A percentile compares a stretch with the other conserved stretches of the same genome.
Evolutionary conservation across 1,140 invertebrate genomes (phyloP).

Genomic region (Cydia pomonella): DNA sequence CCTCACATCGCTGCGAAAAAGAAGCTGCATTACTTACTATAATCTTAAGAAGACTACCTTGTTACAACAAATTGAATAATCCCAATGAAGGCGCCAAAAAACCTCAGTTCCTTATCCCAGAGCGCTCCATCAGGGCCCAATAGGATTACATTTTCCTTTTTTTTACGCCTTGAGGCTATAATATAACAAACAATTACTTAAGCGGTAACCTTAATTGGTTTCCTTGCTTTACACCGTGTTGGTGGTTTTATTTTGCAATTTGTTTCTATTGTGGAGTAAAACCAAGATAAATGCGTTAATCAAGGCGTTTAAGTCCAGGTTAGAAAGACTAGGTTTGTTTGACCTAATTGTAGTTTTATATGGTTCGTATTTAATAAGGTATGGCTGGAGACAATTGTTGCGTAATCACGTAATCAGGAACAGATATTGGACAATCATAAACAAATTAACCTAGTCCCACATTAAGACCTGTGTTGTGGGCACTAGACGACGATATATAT

Average conservation of each 20-base stretch:
- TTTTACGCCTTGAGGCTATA: not conserved
- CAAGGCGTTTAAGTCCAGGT: not conserved
- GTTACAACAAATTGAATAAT: not conserved
- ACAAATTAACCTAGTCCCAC: no score
- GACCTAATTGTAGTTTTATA: not conserved
- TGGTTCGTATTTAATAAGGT: no score
- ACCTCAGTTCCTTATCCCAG: not conserved
- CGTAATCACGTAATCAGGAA: no score
- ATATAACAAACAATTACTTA: constrained; percentile 25
- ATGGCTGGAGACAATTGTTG: no score
- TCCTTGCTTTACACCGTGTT: constrained; percentile 1
- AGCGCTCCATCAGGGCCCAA: not conserved
- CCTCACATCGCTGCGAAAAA: no score
- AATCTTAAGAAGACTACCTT: not conserved
- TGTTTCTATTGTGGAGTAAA: constrained; percentile 12
- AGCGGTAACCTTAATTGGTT: not conserved
- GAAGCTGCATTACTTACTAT: not conserved
- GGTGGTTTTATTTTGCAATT: constrained; percentile 19
- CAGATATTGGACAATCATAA: no score
- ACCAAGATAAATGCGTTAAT: constrained; percentile 8
- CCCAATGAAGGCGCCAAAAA: not conserved
- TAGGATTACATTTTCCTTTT: not conserved
- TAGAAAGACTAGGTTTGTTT: not conserved
- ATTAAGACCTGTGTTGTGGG: no score
- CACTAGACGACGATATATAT: no score